Evolutionary conservation across 2,113 vertebrate species (phyloP).

Genomic region (Aptenodytes forsteri): DNA sequence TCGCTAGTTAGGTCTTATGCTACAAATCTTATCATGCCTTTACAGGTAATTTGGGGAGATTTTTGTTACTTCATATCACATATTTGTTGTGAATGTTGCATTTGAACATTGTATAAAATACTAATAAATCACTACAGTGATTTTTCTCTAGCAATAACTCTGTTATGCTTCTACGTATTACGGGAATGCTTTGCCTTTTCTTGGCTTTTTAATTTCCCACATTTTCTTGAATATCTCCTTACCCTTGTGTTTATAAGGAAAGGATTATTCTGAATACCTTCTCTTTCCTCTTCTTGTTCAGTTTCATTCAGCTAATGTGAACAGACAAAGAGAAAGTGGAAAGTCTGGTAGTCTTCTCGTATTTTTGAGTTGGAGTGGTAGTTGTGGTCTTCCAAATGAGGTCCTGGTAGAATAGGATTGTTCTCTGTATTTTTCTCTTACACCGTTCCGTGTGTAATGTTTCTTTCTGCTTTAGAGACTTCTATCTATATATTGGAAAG

Average conservation of each 20-base stretch:
- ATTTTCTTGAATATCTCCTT: background rate
- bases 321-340: background rate
- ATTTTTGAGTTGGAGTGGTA: background rate
- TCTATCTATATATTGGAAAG: background rate
- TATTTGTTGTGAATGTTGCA: background rate
- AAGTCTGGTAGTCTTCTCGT: background rate
- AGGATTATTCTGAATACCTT: background rate
- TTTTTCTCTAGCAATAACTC: background rate
- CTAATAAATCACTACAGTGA: background rate
- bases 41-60: background rate
- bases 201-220: background rate
- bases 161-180: fast-evolving
- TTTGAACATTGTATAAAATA: background rate
- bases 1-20: background rate
- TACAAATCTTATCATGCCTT: background rate
- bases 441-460: fast-evolving
- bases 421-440: background rate
- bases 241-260: background rate
- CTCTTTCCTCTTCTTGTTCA: background rate
- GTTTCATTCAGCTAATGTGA: background rate
- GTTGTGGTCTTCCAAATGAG: background rate
- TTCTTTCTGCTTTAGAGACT: background rate
- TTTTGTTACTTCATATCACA: fast-evolving
- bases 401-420: background rate
- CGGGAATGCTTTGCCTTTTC: background rate